phyloP scores from a whole-genome alignment of 2,113 vertebrate genomes.

The Phodopus roborovskii region DNA sequence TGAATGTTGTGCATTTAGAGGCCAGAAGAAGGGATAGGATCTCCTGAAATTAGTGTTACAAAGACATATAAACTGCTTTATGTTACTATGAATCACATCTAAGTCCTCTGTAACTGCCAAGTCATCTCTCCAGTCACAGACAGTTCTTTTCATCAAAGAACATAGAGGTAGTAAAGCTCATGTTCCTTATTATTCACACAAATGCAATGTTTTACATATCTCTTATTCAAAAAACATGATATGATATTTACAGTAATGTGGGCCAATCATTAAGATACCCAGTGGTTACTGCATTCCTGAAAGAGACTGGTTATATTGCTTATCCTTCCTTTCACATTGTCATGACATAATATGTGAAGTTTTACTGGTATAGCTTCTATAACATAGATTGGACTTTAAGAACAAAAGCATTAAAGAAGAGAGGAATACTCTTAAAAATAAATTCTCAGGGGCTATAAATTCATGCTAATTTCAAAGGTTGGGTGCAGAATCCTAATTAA shows the following conservation, averaged over 20 bases:
- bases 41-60: neutral
- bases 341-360: conserved; percentile 4
- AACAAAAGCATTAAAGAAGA: conserved; percentile 47
- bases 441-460: conserved; percentile 57
- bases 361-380: neutral
- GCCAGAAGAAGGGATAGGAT: no score
- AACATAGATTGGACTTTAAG: neutral
- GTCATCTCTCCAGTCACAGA: neutral
- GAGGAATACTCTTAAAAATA: conserved; percentile 61
- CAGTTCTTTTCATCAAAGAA: neutral
- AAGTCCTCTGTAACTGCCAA: neutral
- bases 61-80: neutral
- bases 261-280: neutral
- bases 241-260: neutral
- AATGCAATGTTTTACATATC: neutral
- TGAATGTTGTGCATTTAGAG: neutral
- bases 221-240: neutral
- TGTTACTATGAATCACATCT: no score
- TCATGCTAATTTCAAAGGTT: conserved; percentile 70
- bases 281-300: neutral
- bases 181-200: neutral
- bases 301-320: neutral
- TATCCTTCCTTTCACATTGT: neutral
- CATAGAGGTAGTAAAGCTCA: neutral
- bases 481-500: conserved; percentile 73